These are phyloP conservation scores for Acanthurus tractus DNA, from an alignment of 2,797 vertebrate genomes.

Conservation along the genomic window DNA sequence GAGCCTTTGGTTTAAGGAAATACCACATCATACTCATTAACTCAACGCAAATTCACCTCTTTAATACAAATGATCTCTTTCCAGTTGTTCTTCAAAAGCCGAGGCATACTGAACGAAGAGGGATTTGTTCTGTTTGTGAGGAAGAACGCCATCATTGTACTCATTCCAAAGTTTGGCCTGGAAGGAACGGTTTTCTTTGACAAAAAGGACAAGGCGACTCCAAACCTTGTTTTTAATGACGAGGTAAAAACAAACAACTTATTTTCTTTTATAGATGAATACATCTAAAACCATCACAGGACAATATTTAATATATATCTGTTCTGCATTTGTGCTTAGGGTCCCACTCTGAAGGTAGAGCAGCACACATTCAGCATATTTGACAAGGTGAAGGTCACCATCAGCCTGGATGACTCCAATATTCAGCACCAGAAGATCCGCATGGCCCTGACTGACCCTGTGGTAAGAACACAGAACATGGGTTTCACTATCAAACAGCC, in stretches of 20 bases:
- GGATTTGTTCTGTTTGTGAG: slow-evolving; percentile 95
- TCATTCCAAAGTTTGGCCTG: slow-evolving; percentile 96
- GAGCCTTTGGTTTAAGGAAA: background rate
- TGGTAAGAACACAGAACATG: slow-evolving; percentile 83
- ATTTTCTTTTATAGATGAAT: background rate
- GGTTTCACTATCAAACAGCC: background rate
- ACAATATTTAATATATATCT: background rate
- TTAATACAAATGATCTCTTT: slow-evolving; percentile 42
- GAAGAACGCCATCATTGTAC: slow-evolving; percentile 97
- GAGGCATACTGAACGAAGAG: slow-evolving; percentile 94
- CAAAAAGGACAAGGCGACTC: slow-evolving; percentile 88
- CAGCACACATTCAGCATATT: slow-evolving; percentile 90
- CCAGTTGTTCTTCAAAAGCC: slow-evolving; percentile 96
- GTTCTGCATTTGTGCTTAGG: slow-evolving; percentile 75
- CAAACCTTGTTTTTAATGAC: slow-evolving; percentile 87
- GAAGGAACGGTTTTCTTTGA: slow-evolving; percentile 98
- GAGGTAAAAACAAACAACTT: slow-evolving; percentile 83
- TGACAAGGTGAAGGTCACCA: slow-evolving; percentile 94
- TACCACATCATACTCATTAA: background rate
- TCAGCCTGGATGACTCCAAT: slow-evolving; percentile 94
- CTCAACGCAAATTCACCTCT: background rate
- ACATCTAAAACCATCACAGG: background rate
- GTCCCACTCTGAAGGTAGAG: slow-evolving; percentile 90
- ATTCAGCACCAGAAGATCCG: slow-evolving; percentile 98
- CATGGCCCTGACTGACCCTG: slow-evolving; percentile 93